Evolutionary conservation across 2,113 vertebrate genomes (phyloP), one percentile per base, ranked within the genome.

Genomic region (Mesembrinibis cayennensis): DNA sequence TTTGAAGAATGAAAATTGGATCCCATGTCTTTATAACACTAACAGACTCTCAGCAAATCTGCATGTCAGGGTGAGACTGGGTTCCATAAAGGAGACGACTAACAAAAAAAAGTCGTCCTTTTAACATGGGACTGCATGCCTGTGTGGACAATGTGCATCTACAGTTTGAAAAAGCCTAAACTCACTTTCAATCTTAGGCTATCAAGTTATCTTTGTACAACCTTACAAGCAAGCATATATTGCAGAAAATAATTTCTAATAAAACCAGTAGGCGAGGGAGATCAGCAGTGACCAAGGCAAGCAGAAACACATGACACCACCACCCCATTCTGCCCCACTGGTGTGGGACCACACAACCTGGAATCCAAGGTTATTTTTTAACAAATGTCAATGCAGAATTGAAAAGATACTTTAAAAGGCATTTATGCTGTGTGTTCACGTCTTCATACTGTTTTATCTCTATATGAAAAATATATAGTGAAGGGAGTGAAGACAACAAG

Each of bases 271-370:
- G n/a, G 16, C 16, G 52, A 85, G 36, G 11, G 14, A 85, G 30
- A 93, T 58, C 53, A 93, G 30, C 84, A 90, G 29, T 44, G 38
- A 87, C 77, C n/a, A 80, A 55, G 38, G 55, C 32, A 91, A 82
- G 55, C 17, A 66, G 78, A 93, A 95, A 85, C 34, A 62, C 14
- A 40, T 1, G 77, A 18, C 26, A 12, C 40, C 40, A 10, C 40
- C 10, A 10, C 40, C 67, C 52, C 38, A 42, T 58, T 69, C 69
- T 82, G 30, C 22, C 30, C 34, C 44, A 47, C 40, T 49, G 34
- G 69, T 38, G 40, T 74, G 29, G 74, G 73, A 87, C 44, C 40
- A 85, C 36, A 69, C 36, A 93, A 90, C 49, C 18, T 76, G 49
- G 30, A 93, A 85, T 76, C 40, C 53, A 88, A 69, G 19, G 45